A percentile compares a stretch with the other conserved stretches of the same genome.
Evolutionary conservation across 2,797 vertebrate genomes (phyloP).

Genomic region (Myripristis murdjan): DNA sequence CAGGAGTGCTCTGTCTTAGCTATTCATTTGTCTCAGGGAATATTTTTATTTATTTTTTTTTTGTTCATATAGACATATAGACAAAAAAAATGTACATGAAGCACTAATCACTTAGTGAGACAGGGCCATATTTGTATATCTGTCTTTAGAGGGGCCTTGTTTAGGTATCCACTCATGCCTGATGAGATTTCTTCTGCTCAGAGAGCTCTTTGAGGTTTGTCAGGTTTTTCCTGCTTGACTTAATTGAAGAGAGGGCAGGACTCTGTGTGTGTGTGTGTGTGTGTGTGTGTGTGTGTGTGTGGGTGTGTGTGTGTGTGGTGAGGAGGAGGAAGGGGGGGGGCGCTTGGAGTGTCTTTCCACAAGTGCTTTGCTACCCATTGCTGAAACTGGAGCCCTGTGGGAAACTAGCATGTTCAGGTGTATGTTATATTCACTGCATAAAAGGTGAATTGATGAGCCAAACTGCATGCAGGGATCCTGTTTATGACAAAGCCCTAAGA

Average conservation of each 20-base stretch:
- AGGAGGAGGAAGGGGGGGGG: conserved; percentile 17
- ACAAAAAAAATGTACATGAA: conserved; percentile 47
- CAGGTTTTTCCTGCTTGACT: conserved; percentile 83
- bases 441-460: conserved; percentile 55
- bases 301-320: not conserved
- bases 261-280: conserved; percentile 48
- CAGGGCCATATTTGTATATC: conserved; percentile 35
- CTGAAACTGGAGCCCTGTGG: conserved; percentile 88
- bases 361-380: conserved; percentile 77
- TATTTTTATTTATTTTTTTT: conserved; percentile 47
- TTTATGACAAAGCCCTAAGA: not conserved
- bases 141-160: conserved; percentile 56
- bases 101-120: conserved; percentile 28
- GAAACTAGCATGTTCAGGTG: conserved; percentile 84
- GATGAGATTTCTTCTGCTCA: conserved; percentile 74
- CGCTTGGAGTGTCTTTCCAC: conserved; percentile 78
- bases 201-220: conserved; percentile 79
- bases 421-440: conserved; percentile 64
- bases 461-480: conserved; percentile 30
- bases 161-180: conserved; percentile 68
- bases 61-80: conserved; percentile 54
- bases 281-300: no score
- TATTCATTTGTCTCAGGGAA: conserved; percentile 57
- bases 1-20: conserved; percentile 24
- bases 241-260: conserved; percentile 73